phyloP scores from a whole-genome alignment of 2,797 vertebrate species.

The Cyprinodon diabolis region DNA sequence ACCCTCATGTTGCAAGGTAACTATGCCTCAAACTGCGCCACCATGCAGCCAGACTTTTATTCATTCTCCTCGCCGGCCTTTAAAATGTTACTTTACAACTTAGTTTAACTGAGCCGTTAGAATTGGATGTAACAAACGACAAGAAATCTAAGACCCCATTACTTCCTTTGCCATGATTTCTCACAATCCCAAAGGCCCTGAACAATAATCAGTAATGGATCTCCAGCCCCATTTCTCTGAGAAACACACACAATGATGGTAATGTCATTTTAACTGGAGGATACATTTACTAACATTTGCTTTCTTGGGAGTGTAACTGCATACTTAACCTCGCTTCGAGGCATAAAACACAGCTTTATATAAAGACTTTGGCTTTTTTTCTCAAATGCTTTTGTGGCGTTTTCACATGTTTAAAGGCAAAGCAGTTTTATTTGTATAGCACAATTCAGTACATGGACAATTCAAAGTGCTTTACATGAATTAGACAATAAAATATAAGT shows the following conservation, averaged over 20 bases:
- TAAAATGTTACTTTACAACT: neutral
- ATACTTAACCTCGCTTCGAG: neutral
- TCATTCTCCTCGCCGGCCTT: neutral
- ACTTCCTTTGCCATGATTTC: conserved; percentile 44
- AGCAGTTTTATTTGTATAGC: too few species aligned
- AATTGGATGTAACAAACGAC: conserved; percentile 45
- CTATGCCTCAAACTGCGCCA: too few species aligned
- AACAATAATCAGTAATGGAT: conserved; percentile 71
- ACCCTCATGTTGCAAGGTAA: too few species aligned
- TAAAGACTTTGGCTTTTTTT: neutral
- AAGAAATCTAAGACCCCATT: conserved; percentile 52
- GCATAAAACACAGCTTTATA: neutral
- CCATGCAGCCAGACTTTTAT: neutral
- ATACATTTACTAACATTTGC: conserved; percentile 12
- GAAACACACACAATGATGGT: conserved; percentile 21
- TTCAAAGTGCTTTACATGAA: too few species aligned
- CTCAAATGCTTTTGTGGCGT: neutral
- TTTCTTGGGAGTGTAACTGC: conserved; percentile 3
- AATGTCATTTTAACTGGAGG: conserved; percentile 10
- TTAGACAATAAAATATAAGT: too few species aligned
- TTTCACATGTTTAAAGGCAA: too few species aligned
- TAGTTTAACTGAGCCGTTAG: neutral
- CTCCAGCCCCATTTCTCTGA: conserved; percentile 37
- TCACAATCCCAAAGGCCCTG: conserved; percentile 56
- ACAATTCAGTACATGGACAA: too few species aligned